These are phyloP conservation scores for Bostrychus sinensis DNA, from an alignment of 2,113 vertebrate species.

Conservation along the genomic window DNA sequence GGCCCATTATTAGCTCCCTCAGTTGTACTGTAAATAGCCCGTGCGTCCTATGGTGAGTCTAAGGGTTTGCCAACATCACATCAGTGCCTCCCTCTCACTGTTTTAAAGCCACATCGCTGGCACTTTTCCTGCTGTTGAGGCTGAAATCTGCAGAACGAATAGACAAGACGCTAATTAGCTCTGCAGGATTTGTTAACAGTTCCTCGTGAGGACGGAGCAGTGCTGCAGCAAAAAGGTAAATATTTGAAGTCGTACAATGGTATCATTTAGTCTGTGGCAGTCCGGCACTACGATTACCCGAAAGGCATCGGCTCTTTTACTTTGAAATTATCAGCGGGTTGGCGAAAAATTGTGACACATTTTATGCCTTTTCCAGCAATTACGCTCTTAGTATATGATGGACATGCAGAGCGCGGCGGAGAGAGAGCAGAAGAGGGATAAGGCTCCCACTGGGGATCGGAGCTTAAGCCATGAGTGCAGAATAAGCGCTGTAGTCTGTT, in stretches of 20 bases:
- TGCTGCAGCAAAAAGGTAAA: constrained; percentile 58
- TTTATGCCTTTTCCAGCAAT: constrained; percentile 54
- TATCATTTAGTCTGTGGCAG: constrained; percentile 34
- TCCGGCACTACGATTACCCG: constrained; percentile 38
- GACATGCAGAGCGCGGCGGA: constrained; percentile 35
- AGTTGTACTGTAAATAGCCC: not conserved
- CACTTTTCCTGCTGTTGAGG: constrained; percentile 43
- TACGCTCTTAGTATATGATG: constrained; percentile 50
- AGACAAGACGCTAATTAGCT: constrained; percentile 58
- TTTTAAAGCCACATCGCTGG: constrained; percentile 14
- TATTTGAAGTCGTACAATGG: constrained; percentile 56
- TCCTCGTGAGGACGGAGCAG: constrained; percentile 50
- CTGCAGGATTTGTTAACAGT: constrained; percentile 62
- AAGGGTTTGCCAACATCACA: constrained; percentile 13
- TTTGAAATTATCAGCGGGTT: constrained; percentile 56
- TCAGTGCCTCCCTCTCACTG: constrained; percentile 17
- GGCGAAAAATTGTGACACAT: constrained; percentile 25
- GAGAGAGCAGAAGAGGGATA: not conserved
- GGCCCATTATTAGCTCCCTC: too few relatives aligned
- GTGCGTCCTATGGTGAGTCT: not conserved
- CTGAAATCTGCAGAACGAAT: constrained; percentile 29
- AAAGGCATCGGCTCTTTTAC: constrained; percentile 22
- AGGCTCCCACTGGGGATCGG: constrained; percentile 55
- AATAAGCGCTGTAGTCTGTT: constrained; percentile 49
- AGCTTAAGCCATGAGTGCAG: constrained; percentile 49